Evolutionary conservation across 2,797 vertebrate species (phyloP), one percentile per base, ranked within the genome.

Genomic region (Ispidina picta): DNA sequence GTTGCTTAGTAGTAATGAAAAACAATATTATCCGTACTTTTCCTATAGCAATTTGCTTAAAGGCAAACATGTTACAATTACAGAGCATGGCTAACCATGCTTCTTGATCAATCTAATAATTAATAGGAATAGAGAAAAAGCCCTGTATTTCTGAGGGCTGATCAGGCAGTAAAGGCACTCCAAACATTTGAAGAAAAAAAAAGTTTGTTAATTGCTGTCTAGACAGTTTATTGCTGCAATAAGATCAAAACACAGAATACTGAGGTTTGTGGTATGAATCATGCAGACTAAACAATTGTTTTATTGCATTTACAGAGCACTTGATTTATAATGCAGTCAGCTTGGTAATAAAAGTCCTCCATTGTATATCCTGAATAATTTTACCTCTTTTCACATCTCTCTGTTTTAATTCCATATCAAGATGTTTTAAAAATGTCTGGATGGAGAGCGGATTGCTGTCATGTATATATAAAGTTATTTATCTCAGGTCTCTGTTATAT

Each of bases 191-290:
- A 98, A 96, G 97, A 90, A 92, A 97, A 98, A 95, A 97, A 95
- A 96, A 97, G 97, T 98, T 97, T 98, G 98, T 98, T 98, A 98
- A 98, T 98, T 98, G 98, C 98, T 98, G 99, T 99, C 99, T 99
- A 99, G 99, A 99, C 99, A 98, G 95, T 99, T 99, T 99, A 99
- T 99, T 97, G 98, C 98, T 94, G 98, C 99, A 99, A 99, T 99
- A 99, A 99, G 98, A 99, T 98, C 97, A 98, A 97, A 98, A 97
- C 98, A 97, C 98, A 98, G 98, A 98, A 99, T 98, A 97, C 98
- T 95, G 95, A 98, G 98, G 97, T 98, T 98, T 98, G 98, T 98
- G 97, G 98, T 98, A 97, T 97, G 97, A 98, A 98, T 98, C 97
- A 94, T 97, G 98, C 98, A 98, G 98, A 98, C 98, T 98, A 98